These are phyloP conservation scores for Cassiopea andromeda DNA, from an alignment of 30 jellyfish, hydroid and myxozoan species.

Conservation along the genomic window DNA sequence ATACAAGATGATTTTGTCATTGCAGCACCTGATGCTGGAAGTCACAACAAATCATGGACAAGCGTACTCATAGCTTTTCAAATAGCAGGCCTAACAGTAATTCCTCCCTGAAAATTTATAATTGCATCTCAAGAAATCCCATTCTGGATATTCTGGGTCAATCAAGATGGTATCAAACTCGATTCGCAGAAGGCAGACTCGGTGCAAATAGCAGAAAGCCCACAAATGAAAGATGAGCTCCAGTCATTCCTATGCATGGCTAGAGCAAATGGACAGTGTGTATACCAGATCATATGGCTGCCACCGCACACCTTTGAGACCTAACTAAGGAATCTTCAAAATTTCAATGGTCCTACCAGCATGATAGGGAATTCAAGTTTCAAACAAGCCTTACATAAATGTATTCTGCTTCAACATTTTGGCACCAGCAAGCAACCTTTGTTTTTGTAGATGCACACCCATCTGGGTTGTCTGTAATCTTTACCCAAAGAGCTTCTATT, in stretches of 20 bases:
- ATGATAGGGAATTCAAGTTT: not conserved
- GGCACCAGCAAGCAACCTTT: conserved; percentile 5
- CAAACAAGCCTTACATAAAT: conserved; percentile 1
- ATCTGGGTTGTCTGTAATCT: conserved; percentile 25
- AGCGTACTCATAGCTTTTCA: not conserved
- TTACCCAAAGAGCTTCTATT: conserved; percentile 48
- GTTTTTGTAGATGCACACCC: conserved; percentile 17
- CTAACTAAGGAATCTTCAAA: not conserved
- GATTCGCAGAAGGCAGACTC: not conserved
- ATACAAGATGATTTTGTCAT: not conserved
- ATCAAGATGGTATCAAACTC: not conserved
- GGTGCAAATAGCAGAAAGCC: not conserved
- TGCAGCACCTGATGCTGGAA: not conserved
- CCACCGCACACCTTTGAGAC: not conserved
- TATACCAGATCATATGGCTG: not conserved
- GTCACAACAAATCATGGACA: not conserved
- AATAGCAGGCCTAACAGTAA: not conserved
- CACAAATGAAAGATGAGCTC: not conserved
- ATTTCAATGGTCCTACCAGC: not conserved
- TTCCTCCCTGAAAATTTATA: not conserved
- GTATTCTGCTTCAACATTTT: not conserved
- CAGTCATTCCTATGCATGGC: not conserved
- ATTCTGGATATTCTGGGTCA: not conserved
- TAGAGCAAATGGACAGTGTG: not conserved
- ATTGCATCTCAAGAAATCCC: not conserved